phyloP scores from a whole-genome alignment of 2,113 vertebrate species.

The Larimichthys crocea region DNA sequence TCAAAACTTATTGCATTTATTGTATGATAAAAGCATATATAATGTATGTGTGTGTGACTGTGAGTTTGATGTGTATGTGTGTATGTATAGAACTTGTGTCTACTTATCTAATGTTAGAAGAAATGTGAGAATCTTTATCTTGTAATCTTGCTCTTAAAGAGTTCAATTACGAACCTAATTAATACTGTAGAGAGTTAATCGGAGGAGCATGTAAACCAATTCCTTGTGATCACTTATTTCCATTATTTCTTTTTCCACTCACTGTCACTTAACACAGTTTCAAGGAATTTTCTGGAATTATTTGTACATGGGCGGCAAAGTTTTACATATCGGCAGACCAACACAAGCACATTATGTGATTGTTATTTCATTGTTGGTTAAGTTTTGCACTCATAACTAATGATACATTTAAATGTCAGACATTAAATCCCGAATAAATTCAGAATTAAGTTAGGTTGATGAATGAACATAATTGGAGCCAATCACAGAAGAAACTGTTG shows the following conservation, averaged over 20 bases:
- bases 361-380: background rate
- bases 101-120: slow-evolving; percentile 20
- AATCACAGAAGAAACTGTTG: background rate
- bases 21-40: background rate
- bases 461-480: background rate
- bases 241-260: slow-evolving; percentile 34
- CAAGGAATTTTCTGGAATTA: background rate
- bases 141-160: slow-evolving; percentile 45
- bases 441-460: background rate
- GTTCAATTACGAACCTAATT: slow-evolving; percentile 61
- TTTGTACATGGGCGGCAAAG: background rate
- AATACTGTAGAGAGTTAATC: slow-evolving; percentile 56
- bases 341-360: background rate
- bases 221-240: slow-evolving; percentile 43
- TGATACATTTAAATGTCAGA: background rate
- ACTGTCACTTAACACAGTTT: slow-evolving; percentile 13
- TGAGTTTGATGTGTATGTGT: background rate
- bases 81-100: background rate
- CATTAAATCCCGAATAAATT: background rate
- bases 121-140: slow-evolving; percentile 50
- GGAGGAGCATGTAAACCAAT: slow-evolving; percentile 44
- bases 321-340: background rate
- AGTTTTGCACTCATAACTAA: background rate
- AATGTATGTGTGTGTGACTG: background rate
- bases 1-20: background rate